Conservation (phyloP, 2,797 vertebrate genomes). For the Microchirus variegatus region DNA sequence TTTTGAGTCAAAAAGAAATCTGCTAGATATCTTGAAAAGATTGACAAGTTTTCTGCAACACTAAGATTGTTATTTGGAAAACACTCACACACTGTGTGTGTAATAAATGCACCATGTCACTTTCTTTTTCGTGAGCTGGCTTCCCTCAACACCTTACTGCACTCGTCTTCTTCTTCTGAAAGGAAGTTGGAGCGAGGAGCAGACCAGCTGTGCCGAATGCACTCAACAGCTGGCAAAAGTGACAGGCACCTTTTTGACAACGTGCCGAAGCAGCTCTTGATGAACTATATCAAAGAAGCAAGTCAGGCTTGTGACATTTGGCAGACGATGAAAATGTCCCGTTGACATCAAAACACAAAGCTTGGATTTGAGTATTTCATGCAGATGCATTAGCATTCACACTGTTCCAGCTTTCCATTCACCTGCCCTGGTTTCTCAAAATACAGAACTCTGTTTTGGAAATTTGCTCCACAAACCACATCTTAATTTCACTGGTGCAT, state of each 20-base stretch:
- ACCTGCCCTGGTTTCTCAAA: conserved; percentile 1
- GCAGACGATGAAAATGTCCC: conserved; percentile 50
- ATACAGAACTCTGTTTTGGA: neutral
- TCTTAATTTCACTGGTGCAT: neutral
- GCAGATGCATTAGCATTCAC: conserved; percentile 25
- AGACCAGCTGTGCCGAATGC: conserved; percentile 58
- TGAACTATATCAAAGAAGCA: conserved; percentile 60
- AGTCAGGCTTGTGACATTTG: conserved; percentile 40
- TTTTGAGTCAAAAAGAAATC: no score
- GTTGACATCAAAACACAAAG: conserved; percentile 33
- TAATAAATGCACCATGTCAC: conserved; percentile 5
- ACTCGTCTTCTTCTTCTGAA: conserved; percentile 29
- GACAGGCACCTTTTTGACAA: conserved; percentile 53
- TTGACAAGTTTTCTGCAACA: conserved; percentile 8
- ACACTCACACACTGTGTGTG: neutral
- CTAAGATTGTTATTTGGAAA: conserved; percentile 12
- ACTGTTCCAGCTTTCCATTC: conserved; percentile 5
- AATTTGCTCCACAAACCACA: neutral
- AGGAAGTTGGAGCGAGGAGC: conserved; percentile 47
- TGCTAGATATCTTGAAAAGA: no score
- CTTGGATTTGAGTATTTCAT: conserved; percentile 44
- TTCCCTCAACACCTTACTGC: conserved; percentile 19
- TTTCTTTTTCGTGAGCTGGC: conserved; percentile 20
- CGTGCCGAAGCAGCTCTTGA: conserved; percentile 33
- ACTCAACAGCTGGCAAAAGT: conserved; percentile 54